phyloP scores from a whole-genome alignment of 2,113 vertebrate species.

The Ochotona curzoniae region DNA sequence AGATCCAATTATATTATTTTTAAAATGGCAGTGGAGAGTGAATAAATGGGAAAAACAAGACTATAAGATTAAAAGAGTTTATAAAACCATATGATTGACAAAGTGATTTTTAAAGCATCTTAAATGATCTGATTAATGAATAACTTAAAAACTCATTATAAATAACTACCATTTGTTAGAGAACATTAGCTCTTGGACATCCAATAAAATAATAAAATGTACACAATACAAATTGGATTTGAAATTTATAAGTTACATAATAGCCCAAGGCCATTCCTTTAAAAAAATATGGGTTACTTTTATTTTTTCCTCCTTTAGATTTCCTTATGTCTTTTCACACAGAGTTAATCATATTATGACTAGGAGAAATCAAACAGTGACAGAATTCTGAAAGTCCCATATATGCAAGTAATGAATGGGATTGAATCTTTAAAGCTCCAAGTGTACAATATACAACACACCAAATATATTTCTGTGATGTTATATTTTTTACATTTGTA shows the following conservation, averaged over 20 bases:
- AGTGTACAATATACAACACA: not conserved
- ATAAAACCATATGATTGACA: constrained; percentile 59
- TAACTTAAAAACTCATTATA: constrained; percentile 53
- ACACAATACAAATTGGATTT: constrained; percentile 52
- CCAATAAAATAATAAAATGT: constrained; percentile 33
- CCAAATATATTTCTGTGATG: not conserved
- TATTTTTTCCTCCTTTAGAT: not conserved
- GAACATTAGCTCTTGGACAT: constrained; percentile 26
- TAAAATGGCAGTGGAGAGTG: constrained; percentile 28
- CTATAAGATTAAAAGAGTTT: constrained; percentile 47
- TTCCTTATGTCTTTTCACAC: constrained; percentile 11
- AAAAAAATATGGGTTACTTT: not conserved
- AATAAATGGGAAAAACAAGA: constrained; percentile 51
- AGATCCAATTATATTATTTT: constrained; percentile 31
- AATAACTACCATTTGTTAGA: constrained; percentile 42
- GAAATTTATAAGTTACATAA: constrained; percentile 26
- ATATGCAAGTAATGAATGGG: not conserved
- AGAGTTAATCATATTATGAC: not conserved
- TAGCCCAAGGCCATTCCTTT: not conserved
- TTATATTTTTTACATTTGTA: no score
- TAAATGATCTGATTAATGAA: constrained; percentile 65
- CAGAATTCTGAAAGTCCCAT: not conserved
- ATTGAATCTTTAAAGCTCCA: not conserved
- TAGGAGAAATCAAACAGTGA: not conserved
- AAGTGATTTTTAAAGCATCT: constrained; percentile 58